Conservation (phyloP, 2,888 invertebrate species). For the Xestoiulus laeticollis region DNA sequence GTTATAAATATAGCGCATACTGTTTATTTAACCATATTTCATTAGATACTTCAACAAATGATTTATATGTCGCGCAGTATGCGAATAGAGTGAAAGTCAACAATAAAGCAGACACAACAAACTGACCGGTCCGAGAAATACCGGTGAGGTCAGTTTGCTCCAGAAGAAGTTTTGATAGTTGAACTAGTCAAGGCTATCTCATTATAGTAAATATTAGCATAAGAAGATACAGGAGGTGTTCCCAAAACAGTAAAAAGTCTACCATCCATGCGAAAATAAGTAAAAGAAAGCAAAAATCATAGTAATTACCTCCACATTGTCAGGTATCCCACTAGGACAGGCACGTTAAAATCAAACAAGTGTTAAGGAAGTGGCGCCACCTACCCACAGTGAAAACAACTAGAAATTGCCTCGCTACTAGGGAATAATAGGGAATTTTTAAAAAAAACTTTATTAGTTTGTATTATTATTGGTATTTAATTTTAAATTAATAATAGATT, state of each 20-base stretch:
- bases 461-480: no score
- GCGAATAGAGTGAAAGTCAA: no score
- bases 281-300: background rate
- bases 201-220: no score
- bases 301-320: conserved; percentile 30
- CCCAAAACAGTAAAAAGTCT: background rate
- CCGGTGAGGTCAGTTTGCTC: conserved; percentile 2
- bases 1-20: background rate
- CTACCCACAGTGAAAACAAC: background rate
- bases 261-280: background rate
- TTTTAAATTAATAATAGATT: no score
- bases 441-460: no score
- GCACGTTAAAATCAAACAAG: background rate
- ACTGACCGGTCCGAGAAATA: background rate
- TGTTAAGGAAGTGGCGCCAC: conserved; percentile 7
- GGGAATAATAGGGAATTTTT: no score
- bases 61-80: no score
- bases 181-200: background rate
- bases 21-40: background rate
- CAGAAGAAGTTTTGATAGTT: background rate
- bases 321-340: background rate
- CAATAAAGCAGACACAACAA: background rate
- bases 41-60: no score
- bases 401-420: background rate
- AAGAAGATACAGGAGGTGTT: background rate